These are phyloP conservation scores for Tiliacea citrago DNA, from an alignment of 2,888 invertebrate species.

Conservation along the genomic window DNA sequence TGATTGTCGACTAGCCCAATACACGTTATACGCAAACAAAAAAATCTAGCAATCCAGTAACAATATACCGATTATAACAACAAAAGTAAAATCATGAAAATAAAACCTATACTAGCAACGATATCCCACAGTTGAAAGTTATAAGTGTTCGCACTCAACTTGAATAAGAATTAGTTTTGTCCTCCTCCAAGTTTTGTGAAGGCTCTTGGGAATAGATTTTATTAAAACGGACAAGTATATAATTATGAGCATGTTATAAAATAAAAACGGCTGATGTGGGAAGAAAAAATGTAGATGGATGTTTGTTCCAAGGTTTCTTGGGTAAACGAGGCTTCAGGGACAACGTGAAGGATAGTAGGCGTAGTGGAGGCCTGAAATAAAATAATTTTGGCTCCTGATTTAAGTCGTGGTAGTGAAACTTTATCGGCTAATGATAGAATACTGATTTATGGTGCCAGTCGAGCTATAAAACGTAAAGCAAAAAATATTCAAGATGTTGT, in stretches of 20 bases:
- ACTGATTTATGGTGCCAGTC: neutral
- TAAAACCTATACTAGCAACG: constrained; percentile 54
- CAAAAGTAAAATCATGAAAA: constrained; percentile 35
- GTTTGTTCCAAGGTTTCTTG: constrained; percentile 37
- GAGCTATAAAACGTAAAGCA: neutral
- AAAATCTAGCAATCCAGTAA: neutral
- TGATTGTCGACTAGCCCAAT: neutral
- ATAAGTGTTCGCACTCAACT: constrained; percentile 66
- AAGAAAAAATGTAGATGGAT: constrained; percentile 40
- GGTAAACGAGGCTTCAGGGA: constrained; percentile 44
- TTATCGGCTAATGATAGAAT: neutral
- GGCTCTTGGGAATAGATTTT: constrained; percentile 56
- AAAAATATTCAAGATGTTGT: neutral
- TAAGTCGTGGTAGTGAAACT: neutral
- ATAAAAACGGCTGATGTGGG: constrained; percentile 47
- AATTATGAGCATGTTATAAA: constrained; percentile 47
- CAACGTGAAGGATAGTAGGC: constrained; percentile 13
- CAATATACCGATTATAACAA: neutral
- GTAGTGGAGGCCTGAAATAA: constrained; percentile 29
- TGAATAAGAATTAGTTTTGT: constrained; percentile 71
- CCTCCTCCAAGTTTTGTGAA: constrained; percentile 57
- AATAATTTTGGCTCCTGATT: constrained; percentile 24
- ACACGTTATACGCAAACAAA: neutral
- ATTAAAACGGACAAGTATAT: constrained; percentile 55
- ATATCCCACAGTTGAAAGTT: constrained; percentile 64